Evolutionary conservation across 2,888 invertebrate species (phyloP).

Genomic region (Cataglyphis albicans): DNA sequence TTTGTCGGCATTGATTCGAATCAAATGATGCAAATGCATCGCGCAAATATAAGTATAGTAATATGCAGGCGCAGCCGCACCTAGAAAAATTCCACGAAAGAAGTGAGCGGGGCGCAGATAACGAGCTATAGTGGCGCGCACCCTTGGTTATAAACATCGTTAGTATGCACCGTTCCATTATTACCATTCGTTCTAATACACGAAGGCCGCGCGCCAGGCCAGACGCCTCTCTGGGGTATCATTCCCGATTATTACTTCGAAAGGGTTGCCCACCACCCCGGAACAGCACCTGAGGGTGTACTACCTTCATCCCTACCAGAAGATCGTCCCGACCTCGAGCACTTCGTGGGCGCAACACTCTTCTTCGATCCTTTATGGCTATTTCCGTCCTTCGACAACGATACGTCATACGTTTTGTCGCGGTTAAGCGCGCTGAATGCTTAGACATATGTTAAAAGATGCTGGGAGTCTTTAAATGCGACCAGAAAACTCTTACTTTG

Average conservation of each 20-base stretch:
- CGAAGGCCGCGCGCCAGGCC: slow-evolving; percentile 63
- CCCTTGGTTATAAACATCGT: slow-evolving; percentile 77
- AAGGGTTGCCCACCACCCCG: slow-evolving; percentile 82
- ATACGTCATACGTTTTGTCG: not conserved
- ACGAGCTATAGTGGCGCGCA: slow-evolving; percentile 51
- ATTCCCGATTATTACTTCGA: slow-evolving; percentile 85
- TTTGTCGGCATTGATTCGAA: not conserved
- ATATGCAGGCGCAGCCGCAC: not conserved
- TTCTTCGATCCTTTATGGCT: slow-evolving; percentile 74
- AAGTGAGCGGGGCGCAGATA: slow-evolving; percentile 41
- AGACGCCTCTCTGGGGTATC: slow-evolving; percentile 83
- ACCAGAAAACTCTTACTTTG: slow-evolving; percentile 35
- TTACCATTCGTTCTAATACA: slow-evolving; percentile 85
- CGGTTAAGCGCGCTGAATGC: not conserved
- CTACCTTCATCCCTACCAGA: slow-evolving; percentile 67
- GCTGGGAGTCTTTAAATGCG: not conserved
- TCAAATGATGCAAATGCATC: slow-evolving; percentile 14
- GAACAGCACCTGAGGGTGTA: slow-evolving; percentile 85
- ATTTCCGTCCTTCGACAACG: slow-evolving; percentile 57
- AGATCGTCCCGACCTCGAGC: slow-evolving; percentile 24
- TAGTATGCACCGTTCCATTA: slow-evolving; percentile 82
- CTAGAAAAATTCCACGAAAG: slow-evolving; percentile 43
- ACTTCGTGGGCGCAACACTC: slow-evolving; percentile 52
- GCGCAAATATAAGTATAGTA: not conserved
- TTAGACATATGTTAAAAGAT: not conserved